Percentiles rank a stretch among this genome's conserved stretches.
Conservation (phyloP, 2,888 invertebrate genomes). For the Drosophila fungiperda region DNA sequence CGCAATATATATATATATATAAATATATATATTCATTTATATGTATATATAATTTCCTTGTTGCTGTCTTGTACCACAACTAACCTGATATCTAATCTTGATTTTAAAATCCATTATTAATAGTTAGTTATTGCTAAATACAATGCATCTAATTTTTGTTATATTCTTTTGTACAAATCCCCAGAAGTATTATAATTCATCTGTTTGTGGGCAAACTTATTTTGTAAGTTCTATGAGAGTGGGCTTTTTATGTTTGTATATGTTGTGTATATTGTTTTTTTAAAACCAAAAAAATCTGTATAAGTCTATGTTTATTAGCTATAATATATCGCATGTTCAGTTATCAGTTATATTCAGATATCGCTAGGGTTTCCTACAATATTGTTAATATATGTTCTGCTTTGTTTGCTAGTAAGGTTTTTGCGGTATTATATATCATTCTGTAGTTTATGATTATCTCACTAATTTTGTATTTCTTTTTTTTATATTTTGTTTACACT, state of each 20-base stretch:
- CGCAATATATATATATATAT: neutral
- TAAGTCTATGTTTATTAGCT: conserved; percentile 45
- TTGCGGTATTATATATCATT: conserved; percentile 66
- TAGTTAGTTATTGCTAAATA: conserved; percentile 42
- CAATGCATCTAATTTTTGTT: conserved; percentile 47
- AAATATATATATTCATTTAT: neutral
- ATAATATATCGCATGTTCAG: conserved; percentile 59
- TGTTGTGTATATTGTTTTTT: conserved; percentile 9
- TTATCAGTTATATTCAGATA: conserved; percentile 49
- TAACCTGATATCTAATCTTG: conserved; percentile 51
- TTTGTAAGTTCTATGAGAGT: conserved; percentile 45
- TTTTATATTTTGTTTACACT: conserved; percentile 24
- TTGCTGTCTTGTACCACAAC: conserved; percentile 25
- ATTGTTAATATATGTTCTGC: conserved; percentile 56
- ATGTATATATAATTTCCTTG: conserved; percentile 30
- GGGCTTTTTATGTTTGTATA: conserved; percentile 27
- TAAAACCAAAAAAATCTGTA: conserved; percentile 22
- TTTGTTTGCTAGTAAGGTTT: conserved; percentile 77
- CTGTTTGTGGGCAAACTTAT: conserved; percentile 25
- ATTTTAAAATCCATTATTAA: conserved; percentile 49
- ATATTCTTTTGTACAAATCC: conserved; percentile 44
- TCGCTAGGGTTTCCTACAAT: conserved; percentile 57
- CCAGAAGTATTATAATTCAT: conserved; percentile 7
- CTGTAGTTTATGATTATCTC: conserved; percentile 45
- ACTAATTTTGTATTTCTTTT: conserved; percentile 34